Conservation (phyloP, 2,888 invertebrate genomes). For the Rhagophthalmus giganteus region DNA sequence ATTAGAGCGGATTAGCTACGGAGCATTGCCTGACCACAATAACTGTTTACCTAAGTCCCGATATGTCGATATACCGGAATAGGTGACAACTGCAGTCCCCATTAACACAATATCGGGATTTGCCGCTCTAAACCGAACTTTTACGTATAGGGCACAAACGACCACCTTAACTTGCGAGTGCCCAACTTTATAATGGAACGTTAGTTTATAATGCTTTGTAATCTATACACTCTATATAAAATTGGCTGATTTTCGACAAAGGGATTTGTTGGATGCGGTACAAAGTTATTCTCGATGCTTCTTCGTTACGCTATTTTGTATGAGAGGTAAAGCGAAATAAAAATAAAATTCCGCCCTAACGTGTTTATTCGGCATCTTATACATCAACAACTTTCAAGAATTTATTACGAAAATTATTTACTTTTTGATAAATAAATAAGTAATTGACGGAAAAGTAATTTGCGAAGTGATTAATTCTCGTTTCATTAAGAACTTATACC, state of each 20-base stretch:
- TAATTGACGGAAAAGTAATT: too few species aligned
- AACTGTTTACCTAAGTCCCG: slow-evolving; percentile 53
- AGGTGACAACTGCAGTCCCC: slow-evolving; percentile 43
- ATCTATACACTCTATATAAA: slow-evolving; percentile 34
- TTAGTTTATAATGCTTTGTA: slow-evolving; percentile 32
- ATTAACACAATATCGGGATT: slow-evolving; percentile 41
- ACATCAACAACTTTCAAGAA: too few species aligned
- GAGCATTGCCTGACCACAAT: slow-evolving; percentile 52
- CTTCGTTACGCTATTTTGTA: slow-evolving; percentile 39
- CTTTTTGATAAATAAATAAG: too few species aligned
- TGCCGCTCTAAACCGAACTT: slow-evolving; percentile 27
- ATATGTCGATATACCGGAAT: slow-evolving; percentile 47
- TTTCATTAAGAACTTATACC: too few species aligned
- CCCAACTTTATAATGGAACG: slow-evolving; percentile 20
- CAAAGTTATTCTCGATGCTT: slow-evolving; percentile 40
- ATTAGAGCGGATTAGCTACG: slow-evolving; percentile 52
- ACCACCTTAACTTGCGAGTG: slow-evolving; percentile 6
- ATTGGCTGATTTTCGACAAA: slow-evolving; percentile 40
- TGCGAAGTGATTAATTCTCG: too few species aligned
- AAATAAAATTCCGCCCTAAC: too few species aligned
- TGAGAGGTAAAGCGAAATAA: too few species aligned
- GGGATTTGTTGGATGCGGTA: slow-evolving; percentile 37
- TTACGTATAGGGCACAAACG: neutral
- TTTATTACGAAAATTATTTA: too few species aligned
- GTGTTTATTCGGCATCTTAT: too few species aligned